Evolutionary conservation across 2,797 vertebrate genomes (phyloP).

Genomic region (Scomberomorus guttatus): DNA sequence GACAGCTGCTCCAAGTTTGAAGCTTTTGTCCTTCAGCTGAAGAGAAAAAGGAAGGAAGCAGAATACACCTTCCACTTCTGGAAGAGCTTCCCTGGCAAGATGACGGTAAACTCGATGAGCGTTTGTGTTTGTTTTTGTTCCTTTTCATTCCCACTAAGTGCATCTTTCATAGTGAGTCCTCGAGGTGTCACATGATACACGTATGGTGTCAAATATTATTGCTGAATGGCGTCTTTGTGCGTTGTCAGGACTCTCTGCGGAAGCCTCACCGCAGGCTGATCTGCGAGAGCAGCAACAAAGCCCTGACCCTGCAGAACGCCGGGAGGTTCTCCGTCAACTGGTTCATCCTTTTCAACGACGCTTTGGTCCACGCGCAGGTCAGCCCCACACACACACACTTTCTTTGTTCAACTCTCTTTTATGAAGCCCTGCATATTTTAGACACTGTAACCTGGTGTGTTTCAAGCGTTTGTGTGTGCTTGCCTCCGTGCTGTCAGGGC

Average conservation of each 20-base stretch:
- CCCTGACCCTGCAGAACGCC: constrained; percentile 92
- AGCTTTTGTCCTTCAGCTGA: constrained; percentile 88
- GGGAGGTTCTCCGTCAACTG: constrained; percentile 95
- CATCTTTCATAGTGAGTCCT: neutral
- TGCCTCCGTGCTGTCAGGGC: constrained; percentile 88
- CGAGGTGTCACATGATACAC: neutral
- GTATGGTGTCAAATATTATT: neutral
- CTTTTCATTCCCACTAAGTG: neutral
- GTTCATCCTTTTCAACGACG: constrained; percentile 96
- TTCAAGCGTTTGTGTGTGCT: constrained; percentile 81
- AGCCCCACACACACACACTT: constrained; percentile 46
- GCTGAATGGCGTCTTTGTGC: constrained; percentile 37
- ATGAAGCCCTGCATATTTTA: constrained; percentile 21
- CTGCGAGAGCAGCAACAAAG: constrained; percentile 96
- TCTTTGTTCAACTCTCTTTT: neutral
- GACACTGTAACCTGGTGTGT: constrained; percentile 57
- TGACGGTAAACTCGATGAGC: constrained; percentile 88
- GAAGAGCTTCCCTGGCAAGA: constrained; percentile 98
- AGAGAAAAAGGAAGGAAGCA: constrained; percentile 92
- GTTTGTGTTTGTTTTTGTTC: neutral
- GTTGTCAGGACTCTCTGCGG: constrained; percentile 90
- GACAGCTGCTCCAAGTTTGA: constrained; percentile 92
- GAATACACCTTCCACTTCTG: constrained; percentile 95
- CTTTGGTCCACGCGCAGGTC: constrained; percentile 96
- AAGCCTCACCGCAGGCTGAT: constrained; percentile 93